Percentiles rank a stretch among this genome's conserved stretches.
Evolutionary conservation across 2,888 invertebrate genomes (phyloP).

Genomic region (Tinea semifulvella): DNA sequence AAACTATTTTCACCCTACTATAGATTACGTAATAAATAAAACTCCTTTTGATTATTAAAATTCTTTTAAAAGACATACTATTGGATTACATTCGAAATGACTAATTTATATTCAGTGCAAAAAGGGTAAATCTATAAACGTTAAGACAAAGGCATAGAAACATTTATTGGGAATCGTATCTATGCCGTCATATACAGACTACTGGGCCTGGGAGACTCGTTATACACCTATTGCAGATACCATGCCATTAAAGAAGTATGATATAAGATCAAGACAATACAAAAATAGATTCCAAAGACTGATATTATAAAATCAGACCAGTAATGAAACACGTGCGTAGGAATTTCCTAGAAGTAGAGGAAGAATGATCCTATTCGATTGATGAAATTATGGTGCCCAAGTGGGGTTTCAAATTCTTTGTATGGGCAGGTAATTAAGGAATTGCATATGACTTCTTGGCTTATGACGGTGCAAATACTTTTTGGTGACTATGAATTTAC

Average conservation of each 20-base stretch:
- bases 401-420: conserved; percentile 19
- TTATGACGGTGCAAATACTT: conserved; percentile 19
- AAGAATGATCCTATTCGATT: conserved; percentile 17
- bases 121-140: no score
- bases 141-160: background rate
- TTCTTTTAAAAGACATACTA: background rate
- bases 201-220: conserved; percentile 1
- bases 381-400: conserved; percentile 20
- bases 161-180: background rate
- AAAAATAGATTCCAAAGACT: background rate
- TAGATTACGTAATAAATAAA: no score
- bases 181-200: conserved; percentile 3
- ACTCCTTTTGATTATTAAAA: background rate
- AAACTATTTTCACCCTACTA: background rate
- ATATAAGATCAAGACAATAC: conserved; percentile 1
- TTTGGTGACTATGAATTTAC: conserved; percentile 15
- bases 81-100: background rate
- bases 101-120: conserved; percentile 4
- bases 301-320: background rate
- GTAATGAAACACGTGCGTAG: background rate
- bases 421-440: conserved; percentile 18
- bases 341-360: conserved; percentile 17
- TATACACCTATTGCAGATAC: conserved; percentile 2
- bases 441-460: conserved; percentile 19
- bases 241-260: conserved; percentile 10